A percentile compares a stretch with the other conserved stretches of the same genome.
phyloP scores from a whole-genome alignment of 2,888 invertebrate genomes.

The Blera fallax region DNA sequence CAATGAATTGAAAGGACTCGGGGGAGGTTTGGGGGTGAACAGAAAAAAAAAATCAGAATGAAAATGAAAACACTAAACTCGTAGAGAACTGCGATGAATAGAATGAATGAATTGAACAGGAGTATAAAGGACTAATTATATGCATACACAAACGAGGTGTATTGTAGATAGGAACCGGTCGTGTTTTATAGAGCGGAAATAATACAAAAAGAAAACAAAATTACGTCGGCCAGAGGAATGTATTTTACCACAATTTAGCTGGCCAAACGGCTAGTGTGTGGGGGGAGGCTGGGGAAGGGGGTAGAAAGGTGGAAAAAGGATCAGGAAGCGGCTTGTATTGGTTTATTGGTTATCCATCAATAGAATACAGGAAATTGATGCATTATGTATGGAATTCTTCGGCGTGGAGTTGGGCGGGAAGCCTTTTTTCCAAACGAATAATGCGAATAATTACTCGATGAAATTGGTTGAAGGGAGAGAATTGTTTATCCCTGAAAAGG shows the following conservation, averaged over 20 bases:
- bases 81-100: constrained; percentile 25
- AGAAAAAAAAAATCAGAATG: not conserved
- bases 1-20: constrained; percentile 11
- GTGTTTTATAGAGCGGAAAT: constrained; percentile 65
- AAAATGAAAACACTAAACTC: not conserved
- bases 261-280: not conserved
- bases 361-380: constrained; percentile 38
- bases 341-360: constrained; percentile 59
- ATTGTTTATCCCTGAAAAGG: too few relatives aligned
- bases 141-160: constrained; percentile 1
- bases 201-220: constrained; percentile 30
- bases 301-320: too few relatives aligned
- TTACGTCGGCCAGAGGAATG: not conserved
- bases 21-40: not conserved
- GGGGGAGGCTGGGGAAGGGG: too few relatives aligned
- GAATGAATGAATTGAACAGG: constrained; percentile 51
- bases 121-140: constrained; percentile 62
- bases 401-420: not conserved
- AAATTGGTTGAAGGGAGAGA: too few relatives aligned
- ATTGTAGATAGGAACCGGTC: constrained; percentile 13
- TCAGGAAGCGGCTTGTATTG: constrained; percentile 50
- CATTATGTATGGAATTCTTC: constrained; percentile 29
- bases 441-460: too few relatives aligned
- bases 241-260: constrained; percentile 26
- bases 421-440: too few relatives aligned